Base-by-base conservation (phyloP, 2,888 invertebrate species). In the Cinara cedri region DNA sequence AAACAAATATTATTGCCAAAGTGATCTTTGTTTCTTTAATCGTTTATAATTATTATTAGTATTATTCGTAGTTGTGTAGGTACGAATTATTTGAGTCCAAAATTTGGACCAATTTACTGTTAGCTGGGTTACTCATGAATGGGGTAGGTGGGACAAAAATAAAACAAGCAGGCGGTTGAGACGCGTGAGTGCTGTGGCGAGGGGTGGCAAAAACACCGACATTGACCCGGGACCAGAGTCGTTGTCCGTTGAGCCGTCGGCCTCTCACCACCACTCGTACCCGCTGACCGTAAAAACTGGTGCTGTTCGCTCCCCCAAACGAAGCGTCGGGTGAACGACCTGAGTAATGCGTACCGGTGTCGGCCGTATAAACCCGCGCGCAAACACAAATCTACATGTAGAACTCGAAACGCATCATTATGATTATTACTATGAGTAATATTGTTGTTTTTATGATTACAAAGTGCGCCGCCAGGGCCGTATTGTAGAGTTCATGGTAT, bases 261-360 rank as follows among this genome's bases (percentile, higher is more conserved):
- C 21, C 21, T 21, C 11, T 13, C n/a, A n/a, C 14, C 62, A 21
- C 21, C 51, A 11, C 34, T 14, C 44, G n/a, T 13, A 34, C 49
- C n/a, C 11, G 21, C 49, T 49, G 11, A 11, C 26, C 11, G 10
- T 19, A 11, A 21, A 34, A 62, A 42, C 63, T 74, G 42, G 63
- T 54, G 51, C 42, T 13, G 10, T 63, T 74, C 63, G 21, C 74
- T 34, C 34, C 63, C 51, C 51, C 42, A 24, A 62, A 63, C 74
- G n/a, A 4, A n/a, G 46, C 62, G 16, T 21, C 63, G 51, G 74
- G 63, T 74, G 16, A 74, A 74, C 63, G 74, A 74, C 74, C 74
- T 74, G 6, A 21, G 63, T n/a, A 19, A 3, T 3, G 19, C 57
- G 57, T 26, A 68, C 42, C 44, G 63, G 42, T n/a, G 26, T 44